These are phyloP conservation scores for Percopsis omiscomaycus DNA, from an alignment of 2,797 vertebrate species.

Conservation along the genomic window DNA sequence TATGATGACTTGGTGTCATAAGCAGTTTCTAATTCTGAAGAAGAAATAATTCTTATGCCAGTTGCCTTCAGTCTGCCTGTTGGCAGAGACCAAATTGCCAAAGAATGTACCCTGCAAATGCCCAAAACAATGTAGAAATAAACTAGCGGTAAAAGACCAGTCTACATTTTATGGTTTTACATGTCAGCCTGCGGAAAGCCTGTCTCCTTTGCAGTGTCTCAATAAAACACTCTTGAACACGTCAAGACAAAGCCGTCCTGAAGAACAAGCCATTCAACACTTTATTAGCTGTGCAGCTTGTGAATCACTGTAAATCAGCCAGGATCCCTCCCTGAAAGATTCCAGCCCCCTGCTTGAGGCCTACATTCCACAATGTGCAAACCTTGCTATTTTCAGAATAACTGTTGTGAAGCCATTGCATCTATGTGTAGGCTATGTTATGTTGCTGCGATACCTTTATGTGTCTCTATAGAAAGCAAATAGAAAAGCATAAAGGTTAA, in stretches of 20 bases:
- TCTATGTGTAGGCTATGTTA: too few relatives aligned
- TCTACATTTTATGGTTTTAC: neutral
- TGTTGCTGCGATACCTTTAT: neutral
- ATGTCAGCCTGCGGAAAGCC: slow-evolving; percentile 11
- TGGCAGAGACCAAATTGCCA: neutral
- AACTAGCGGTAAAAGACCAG: neutral
- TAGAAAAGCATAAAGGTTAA: neutral
- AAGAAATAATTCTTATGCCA: too few relatives aligned
- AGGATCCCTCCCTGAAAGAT: slow-evolving; percentile 8
- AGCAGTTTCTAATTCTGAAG: too few relatives aligned
- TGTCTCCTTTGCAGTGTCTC: slow-evolving; percentile 1
- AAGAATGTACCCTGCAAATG: neutral
- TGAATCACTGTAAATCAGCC: slow-evolving; percentile 60
- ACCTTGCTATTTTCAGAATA: neutral
- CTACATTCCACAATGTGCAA: slow-evolving; percentile 39
- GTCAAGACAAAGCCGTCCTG: slow-evolving; percentile 8
- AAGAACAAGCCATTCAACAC: slow-evolving; percentile 20
- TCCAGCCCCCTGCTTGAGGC: slow-evolving; percentile 5
- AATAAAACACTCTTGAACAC: slow-evolving; percentile 4
- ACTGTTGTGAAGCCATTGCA: neutral
- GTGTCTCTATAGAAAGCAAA: neutral
- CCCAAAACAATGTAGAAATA: slow-evolving; percentile 5
- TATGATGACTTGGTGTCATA: too few relatives aligned
- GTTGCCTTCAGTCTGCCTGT: neutral
- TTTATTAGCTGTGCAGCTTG: slow-evolving; percentile 29